Conservation (phyloP, 2,888 invertebrate species). For the Hyles lineata region DNA sequence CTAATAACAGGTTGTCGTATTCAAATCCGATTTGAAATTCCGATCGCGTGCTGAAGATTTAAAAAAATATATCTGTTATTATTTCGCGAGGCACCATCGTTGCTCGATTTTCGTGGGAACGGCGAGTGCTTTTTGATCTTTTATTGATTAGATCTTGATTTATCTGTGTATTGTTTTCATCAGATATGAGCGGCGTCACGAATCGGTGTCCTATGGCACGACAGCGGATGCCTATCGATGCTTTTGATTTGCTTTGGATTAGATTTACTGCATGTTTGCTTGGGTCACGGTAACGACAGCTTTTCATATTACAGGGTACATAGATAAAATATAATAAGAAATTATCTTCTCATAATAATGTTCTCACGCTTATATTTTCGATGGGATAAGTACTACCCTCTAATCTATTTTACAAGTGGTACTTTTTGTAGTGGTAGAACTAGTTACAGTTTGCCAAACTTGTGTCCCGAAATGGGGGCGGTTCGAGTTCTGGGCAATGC, state of each 20-base stretch:
- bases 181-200: constrained; percentile 64
- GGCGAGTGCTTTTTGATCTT: constrained; percentile 53
- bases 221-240: constrained; percentile 8
- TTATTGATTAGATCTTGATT: constrained; percentile 66
- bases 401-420: too few relatives aligned
- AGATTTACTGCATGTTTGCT: neutral
- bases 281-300: neutral
- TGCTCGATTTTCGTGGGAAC: constrained; percentile 70
- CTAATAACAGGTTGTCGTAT: constrained; percentile 18
- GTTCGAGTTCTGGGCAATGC: too few relatives aligned
- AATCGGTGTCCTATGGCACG: constrained; percentile 39
- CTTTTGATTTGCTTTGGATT: neutral
- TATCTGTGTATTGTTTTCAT: constrained; percentile 61
- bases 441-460: too few relatives aligned
- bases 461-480: too few relatives aligned
- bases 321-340: too few relatives aligned
- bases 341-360: too few relatives aligned
- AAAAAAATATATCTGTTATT: constrained; percentile 52
- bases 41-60: constrained; percentile 45
- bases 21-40: constrained; percentile 14
- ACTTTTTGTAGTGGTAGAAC: too few relatives aligned
- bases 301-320: too few relatives aligned
- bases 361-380: too few relatives aligned
- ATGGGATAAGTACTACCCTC: too few relatives aligned
- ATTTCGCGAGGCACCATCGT: constrained; percentile 56